A percentile compares a stretch with the other conserved stretches of the same genome.
These are phyloP conservation scores for Dasypus novemcinctus DNA, from an alignment of 2,113 vertebrate species.

Conservation along the genomic window DNA sequence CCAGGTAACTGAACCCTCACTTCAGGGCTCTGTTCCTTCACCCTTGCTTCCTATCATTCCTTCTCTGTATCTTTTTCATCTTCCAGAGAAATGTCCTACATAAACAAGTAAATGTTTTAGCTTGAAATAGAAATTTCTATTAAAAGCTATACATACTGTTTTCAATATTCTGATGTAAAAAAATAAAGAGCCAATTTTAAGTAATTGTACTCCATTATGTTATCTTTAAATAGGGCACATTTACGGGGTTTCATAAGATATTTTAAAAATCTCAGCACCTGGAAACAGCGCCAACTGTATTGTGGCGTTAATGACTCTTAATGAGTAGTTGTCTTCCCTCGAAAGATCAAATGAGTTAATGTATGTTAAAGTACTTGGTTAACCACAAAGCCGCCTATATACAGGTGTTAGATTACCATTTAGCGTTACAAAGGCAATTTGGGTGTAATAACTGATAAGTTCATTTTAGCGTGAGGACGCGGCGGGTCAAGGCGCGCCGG, in stretches of 20 bases:
- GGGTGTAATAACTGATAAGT: not conserved
- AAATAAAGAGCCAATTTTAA: not conserved
- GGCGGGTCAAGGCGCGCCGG: no score
- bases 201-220: not conserved
- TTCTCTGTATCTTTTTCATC: not conserved
- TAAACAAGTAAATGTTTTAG: not conserved
- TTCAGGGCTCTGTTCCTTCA: not conserved
- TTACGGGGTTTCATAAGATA: not conserved
- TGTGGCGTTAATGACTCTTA: not conserved
- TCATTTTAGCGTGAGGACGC: not conserved
- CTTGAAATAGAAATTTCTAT: no score
- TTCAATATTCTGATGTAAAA: not conserved
- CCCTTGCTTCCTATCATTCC: not conserved
- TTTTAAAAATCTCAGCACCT: constrained; percentile 27
- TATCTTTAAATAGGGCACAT: not conserved
- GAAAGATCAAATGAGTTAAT: not conserved
- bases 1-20: not conserved
- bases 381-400: not conserved
- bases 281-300: not conserved
- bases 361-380: not conserved
- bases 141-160: not conserved
- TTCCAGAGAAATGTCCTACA: not conserved
- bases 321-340: not conserved
- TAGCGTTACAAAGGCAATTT: constrained; percentile 13
- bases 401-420: not conserved